Evolutionary conservation across 2,113 vertebrate species (phyloP), one percentile per base, ranked within the genome.

Genomic region (Chaetodon trifascialis): DNA sequence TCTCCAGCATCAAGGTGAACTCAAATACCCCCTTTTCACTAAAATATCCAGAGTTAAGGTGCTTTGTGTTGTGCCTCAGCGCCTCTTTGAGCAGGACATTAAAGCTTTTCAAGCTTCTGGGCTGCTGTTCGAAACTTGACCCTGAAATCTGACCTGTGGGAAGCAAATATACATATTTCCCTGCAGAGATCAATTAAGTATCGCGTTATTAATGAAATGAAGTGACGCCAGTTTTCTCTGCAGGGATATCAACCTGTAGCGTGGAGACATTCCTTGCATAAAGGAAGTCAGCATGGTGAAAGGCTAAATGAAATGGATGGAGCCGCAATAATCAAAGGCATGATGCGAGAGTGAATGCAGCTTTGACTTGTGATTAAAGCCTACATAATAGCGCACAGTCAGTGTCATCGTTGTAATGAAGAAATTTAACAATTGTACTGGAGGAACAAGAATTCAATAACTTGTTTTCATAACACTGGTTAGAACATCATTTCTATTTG

Each of bases 91-190:
- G 34, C 59, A 25, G 47, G 9, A 73, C 40, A 54, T 46, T 25
- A 44, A 72, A 71, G 63, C 49, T 71, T 3, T 10, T 49, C 7
- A n/a, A 49, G 66, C 63, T 67, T 76, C 19, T 65, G 64, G 36
- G 59, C 44, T 68, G 56, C 46, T 54, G 38, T 38, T 65, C 42
- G 72, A 16, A 67, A 77, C 30, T 36, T 59, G 14, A 80, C 79
- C 65, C 23, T 21, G 66, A 73, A 68, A 74, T 80, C n/a, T 74
- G 81, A 88, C 81, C 73, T 72, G 36, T 51, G 23, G 56, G 62
- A 54, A 60, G 63, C 38, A 76, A 76, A 64, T 14, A 68, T 17
- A 72, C 21, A 34, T 5, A 81, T 81, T 86, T 38, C 16, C n/a
- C 76, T 23, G 23, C 55, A 67, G 80, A 76, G 23, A 73, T 85